phyloP scores from a whole-genome alignment of 1,140 invertebrate species.

The Lethrus apterus region DNA sequence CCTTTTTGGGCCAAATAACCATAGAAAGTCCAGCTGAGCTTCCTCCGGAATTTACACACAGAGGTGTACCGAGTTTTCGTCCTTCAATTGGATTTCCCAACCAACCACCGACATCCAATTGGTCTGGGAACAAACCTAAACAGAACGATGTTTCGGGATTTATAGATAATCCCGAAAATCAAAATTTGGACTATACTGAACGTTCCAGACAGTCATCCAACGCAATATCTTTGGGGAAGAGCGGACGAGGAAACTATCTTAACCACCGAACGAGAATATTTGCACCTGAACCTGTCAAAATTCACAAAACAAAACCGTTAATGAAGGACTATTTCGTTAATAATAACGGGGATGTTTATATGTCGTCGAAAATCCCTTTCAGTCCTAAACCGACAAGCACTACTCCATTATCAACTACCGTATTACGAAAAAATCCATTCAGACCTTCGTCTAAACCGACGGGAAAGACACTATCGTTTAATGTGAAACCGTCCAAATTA shows the following conservation, averaged over 20 bases:
- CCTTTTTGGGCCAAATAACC: constrained; percentile 51
- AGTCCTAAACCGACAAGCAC: constrained; percentile 26
- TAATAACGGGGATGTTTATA: constrained; percentile 35
- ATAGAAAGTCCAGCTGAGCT: constrained; percentile 48
- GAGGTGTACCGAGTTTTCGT: constrained; percentile 14
- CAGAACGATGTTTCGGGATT: too few species aligned
- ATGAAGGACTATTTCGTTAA: constrained; percentile 39
- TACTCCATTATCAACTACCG: constrained; percentile 23
- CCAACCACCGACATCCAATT: not conserved
- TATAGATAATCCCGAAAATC: constrained; percentile 9
- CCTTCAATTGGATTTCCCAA: constrained; percentile 8
- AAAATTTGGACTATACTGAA: constrained; percentile 15
- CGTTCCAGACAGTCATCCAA: constrained; percentile 1
- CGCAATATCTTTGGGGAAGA: too few species aligned
- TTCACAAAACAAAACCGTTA: too few species aligned
- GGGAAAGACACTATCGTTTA: constrained; percentile 18
- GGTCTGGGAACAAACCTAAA: too few species aligned
- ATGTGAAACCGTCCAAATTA: constrained; percentile 25
- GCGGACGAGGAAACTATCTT: constrained; percentile 17
- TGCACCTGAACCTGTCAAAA: constrained; percentile 22
- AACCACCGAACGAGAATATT: constrained; percentile 30
- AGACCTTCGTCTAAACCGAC: constrained; percentile 27
- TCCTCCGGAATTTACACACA: constrained; percentile 24
- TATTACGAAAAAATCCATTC: constrained; percentile 29
- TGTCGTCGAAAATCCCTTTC: constrained; percentile 25